A percentile compares a stretch with the other conserved stretches of the same genome.
Evolutionary conservation across 2,797 vertebrate species (phyloP).

Genomic region (Loriculus beryllinus): DNA sequence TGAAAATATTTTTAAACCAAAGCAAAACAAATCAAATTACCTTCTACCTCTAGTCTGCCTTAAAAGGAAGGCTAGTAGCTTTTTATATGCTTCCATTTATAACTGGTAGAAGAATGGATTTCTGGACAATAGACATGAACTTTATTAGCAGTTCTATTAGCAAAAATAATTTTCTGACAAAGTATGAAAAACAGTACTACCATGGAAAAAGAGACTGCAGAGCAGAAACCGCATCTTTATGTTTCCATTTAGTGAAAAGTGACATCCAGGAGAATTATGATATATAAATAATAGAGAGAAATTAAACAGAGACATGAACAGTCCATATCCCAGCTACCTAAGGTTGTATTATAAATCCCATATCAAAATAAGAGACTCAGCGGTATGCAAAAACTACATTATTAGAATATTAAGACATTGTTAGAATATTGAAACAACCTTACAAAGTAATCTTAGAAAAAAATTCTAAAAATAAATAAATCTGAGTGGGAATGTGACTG

Average conservation of each 20-base stretch:
- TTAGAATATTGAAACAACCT: neutral
- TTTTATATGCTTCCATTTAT: neutral
- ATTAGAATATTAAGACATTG: neutral
- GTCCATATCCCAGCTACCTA: neutral
- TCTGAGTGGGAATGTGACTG: neutral
- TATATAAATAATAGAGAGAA: neutral
- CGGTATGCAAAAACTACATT: neutral
- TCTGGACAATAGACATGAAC: neutral
- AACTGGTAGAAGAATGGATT: neutral
- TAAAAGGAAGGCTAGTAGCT: neutral
- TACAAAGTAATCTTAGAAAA: neutral
- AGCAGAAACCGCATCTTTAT: neutral
- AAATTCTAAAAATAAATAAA: neutral
- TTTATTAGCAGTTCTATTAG: neutral
- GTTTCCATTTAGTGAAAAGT: neutral
- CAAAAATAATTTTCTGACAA: neutral
- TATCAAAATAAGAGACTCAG: neutral
- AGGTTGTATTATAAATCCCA: neutral
- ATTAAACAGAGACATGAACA: neutral
- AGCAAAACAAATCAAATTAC: neutral
- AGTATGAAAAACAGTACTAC: neutral
- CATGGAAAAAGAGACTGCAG: neutral
- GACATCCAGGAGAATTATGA: neutral
- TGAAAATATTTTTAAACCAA: neutral
- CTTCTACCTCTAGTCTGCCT: neutral